These are phyloP conservation scores for Bufotes viridis DNA, from an alignment of 2,797 vertebrate species.

Conservation along the genomic window DNA sequence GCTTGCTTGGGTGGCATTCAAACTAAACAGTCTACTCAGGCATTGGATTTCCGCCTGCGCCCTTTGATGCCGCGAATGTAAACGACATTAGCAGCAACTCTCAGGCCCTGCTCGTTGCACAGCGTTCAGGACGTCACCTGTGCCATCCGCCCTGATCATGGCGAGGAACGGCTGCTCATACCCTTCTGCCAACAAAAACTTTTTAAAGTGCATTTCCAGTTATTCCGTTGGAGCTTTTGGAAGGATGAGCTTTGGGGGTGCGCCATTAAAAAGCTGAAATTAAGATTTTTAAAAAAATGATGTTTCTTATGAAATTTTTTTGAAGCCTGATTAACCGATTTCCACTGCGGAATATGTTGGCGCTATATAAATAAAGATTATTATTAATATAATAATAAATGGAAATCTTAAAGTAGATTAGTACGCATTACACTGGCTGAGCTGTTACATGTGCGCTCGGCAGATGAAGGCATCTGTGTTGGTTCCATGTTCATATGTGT, in stretches of 20 bases:
- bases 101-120: background rate
- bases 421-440: too few species aligned
- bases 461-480: too few species aligned
- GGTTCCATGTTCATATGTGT: too few species aligned
- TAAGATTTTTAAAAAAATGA: background rate
- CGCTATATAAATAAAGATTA: too few species aligned
- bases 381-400: background rate
- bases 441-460: too few species aligned
- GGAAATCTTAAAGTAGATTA: conserved; percentile 9
- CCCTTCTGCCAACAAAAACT: background rate
- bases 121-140: background rate
- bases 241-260: background rate
- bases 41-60: conserved; percentile 32
- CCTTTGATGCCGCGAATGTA: background rate
- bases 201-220: conserved; percentile 1
- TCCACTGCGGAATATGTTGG: too few species aligned
- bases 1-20: conserved; percentile 29
- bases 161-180: background rate
- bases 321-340: background rate
- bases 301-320: background rate
- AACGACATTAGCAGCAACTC: conserved; percentile 20
- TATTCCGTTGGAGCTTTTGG: background rate
- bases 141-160: conserved; percentile 4
- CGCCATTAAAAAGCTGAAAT: background rate
- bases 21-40: conserved; percentile 34